A percentile compares a stretch with the other conserved stretches of the same genome.
These are phyloP conservation scores for Cephus sareptanus DNA, from an alignment of 2,888 invertebrate species.

Conservation along the genomic window DNA sequence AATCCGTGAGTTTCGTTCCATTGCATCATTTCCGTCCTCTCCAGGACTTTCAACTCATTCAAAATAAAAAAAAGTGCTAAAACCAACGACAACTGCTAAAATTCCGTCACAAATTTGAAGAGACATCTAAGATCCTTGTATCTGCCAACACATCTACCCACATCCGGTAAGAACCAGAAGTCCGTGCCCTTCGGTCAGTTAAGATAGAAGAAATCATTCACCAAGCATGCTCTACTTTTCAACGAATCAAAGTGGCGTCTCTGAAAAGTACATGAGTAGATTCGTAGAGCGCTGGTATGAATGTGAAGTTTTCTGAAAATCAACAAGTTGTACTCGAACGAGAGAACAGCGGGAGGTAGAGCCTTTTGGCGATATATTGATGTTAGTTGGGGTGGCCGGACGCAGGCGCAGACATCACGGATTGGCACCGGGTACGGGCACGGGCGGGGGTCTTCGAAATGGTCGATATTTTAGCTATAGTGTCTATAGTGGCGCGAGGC, in stretches of 20 bases:
- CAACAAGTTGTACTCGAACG: constrained; percentile 17
- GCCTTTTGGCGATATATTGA: constrained; percentile 46
- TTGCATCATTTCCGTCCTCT: neutral
- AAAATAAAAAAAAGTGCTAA: neutral
- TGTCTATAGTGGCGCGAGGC: constrained; percentile 59
- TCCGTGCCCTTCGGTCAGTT: neutral
- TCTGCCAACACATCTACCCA: neutral
- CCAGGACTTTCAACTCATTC: neutral
- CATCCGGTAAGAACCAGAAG: neutral
- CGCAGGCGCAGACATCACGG: constrained; percentile 49
- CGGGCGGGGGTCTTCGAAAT: constrained; percentile 60
- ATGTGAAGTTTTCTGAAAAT: constrained; percentile 4
- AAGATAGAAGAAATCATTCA: neutral
- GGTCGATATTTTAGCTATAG: constrained; percentile 63
- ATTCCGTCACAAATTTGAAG: neutral
- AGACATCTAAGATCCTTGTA: neutral
- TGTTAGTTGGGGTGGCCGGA: constrained; percentile 43
- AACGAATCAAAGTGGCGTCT: neutral
- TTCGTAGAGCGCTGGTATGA: neutral
- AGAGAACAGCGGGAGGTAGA: neutral
- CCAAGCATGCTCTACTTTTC: neutral
- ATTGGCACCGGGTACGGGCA: constrained; percentile 37
- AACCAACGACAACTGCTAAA: neutral
- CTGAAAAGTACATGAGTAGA: neutral
- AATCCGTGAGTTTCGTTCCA: neutral